Evolutionary conservation across 1,140 invertebrate genomes (phyloP), one percentile per base, ranked within the genome.

Genomic region (Drosophila bipectinata): DNA sequence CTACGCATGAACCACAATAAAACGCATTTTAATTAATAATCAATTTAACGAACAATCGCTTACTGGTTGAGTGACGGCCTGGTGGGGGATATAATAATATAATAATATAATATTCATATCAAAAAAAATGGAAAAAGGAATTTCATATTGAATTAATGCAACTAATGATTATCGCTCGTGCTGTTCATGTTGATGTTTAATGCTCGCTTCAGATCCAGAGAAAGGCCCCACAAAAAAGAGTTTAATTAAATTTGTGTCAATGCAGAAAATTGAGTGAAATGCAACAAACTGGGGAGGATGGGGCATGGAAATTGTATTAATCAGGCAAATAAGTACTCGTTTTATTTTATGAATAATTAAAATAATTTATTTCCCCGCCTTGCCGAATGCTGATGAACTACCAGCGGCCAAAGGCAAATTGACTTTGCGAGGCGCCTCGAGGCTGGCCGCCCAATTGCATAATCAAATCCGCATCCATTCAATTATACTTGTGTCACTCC

Each of bases 1-100:
- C 9, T 14, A n/a, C 59, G 24, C 41, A 15, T 48, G 32, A 47
- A 55, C 8, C 21, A 10, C 30, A 45, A 69, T 59, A 61, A 59
- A 81, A 67, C 52, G 73, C 51, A 78, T 87, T 87, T 85, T 81
- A 85, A 87, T 81, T 78, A 77, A 87, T 85, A 81, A 85, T 71
- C 78, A 77, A 77, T 87, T 85, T 85, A 85, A 84, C 66, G 55
- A 52, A 73, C 59, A 77, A 74, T 55, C 39, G 49, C 37, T 66
- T 67, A 72, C 61, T 55, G 24, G 45, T 9, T n/a, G 59, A 30
- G 26, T 21, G 37, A 32, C 4, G 45, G 15, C 24, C 12, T 4
- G 41, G 26, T 24, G 10, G 32, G 51, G 39, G 37, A 18, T 3
- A n/a, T n/a, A n/a, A n/a, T n/a, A n/a, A n/a, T n/a, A n/a, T n/a